phyloP scores from a whole-genome alignment of 2,113 vertebrate genomes.

The Empidonax alnorum region DNA sequence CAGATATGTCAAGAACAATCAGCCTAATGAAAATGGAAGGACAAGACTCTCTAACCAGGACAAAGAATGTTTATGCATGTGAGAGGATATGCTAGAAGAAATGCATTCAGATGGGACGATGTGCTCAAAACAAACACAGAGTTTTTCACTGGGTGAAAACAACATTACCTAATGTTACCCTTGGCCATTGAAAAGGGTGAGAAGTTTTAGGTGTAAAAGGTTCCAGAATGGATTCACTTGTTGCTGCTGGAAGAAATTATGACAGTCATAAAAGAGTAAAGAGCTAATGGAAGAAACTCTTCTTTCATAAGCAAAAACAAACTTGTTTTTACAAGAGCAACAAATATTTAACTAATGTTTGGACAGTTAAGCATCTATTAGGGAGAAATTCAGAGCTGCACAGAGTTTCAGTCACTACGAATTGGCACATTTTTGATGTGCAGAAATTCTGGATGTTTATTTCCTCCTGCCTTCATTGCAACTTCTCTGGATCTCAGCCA shows the following conservation, averaged over 20 bases:
- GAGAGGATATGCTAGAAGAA: slow-evolving; percentile 53
- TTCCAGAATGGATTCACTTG: slow-evolving; percentile 76
- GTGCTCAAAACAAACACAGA: slow-evolving; percentile 59
- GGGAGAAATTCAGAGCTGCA: slow-evolving; percentile 30
- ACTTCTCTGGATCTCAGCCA: neutral
- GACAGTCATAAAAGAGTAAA: slow-evolving; percentile 67
- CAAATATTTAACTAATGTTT: neutral
- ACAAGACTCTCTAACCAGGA: slow-evolving; percentile 4
- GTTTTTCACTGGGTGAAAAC: slow-evolving; percentile 65
- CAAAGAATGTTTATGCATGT: slow-evolving; percentile 44
- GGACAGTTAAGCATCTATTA: neutral
- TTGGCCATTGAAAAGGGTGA: slow-evolving; percentile 78
- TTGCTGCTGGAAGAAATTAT: slow-evolving; percentile 80
- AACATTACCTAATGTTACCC: slow-evolving; percentile 81
- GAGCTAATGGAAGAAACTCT: slow-evolving; percentile 53
- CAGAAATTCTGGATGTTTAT: neutral
- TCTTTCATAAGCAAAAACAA: slow-evolving; percentile 39
- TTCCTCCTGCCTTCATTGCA: neutral
- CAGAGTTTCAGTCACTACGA: neutral
- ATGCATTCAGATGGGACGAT: slow-evolving; percentile 61
- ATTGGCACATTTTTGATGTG: neutral
- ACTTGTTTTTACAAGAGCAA: slow-evolving; percentile 33
- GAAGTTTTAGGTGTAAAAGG: slow-evolving; percentile 77
- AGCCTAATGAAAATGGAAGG: neutral
- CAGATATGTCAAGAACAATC: neutral